Conservation (phyloP, 1,140 invertebrate species). For the Cotesia glomerata region DNA sequence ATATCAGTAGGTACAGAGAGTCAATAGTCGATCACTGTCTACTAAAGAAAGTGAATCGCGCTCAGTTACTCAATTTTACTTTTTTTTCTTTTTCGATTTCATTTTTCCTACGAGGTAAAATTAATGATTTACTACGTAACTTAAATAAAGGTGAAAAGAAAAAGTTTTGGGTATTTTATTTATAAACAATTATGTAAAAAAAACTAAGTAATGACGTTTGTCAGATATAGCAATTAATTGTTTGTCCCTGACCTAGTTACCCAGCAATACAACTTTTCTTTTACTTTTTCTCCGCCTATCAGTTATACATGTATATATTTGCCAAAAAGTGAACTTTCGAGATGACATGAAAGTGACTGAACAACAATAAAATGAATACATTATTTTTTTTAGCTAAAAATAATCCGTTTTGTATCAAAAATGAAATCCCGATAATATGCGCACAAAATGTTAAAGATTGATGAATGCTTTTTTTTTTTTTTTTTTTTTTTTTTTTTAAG, state of each 20-base stretch:
- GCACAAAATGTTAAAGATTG: neutral
- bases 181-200: conserved; percentile 22
- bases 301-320: neutral
- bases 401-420: too few species aligned
- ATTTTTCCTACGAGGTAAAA: neutral
- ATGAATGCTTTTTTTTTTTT: neutral
- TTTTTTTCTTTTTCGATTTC: neutral
- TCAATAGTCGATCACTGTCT: too few species aligned
- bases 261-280: conserved; percentile 50
- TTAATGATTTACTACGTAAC: neutral
- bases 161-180: neutral
- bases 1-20: conserved; percentile 8
- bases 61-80: neutral
- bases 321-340: conserved; percentile 6
- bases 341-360: neutral
- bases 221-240: conserved; percentile 1
- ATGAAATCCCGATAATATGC: too few species aligned
- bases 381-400: neutral
- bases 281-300: conserved; percentile 50
- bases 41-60: neutral
- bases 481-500: conserved; percentile 5
- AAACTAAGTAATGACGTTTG: neutral
- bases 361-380: neutral
- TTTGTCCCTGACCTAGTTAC: conserved; percentile 52
- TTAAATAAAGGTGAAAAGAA: neutral